These are phyloP conservation scores for Elymnias hypermnestra DNA, from an alignment of 1,140 invertebrate species.

Conservation along the genomic window DNA sequence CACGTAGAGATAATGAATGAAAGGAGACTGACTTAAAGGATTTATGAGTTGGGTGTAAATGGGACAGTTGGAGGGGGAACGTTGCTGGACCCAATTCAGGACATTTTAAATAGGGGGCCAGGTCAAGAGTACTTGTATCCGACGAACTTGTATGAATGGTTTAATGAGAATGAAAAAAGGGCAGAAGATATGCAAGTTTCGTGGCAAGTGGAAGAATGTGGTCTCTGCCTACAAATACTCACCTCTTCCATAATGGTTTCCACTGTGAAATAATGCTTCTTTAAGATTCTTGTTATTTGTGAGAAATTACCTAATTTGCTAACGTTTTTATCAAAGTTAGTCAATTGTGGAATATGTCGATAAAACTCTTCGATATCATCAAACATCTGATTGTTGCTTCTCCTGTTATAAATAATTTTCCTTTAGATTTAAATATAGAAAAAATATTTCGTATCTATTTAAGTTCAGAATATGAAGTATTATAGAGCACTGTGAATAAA, in stretches of 20 bases:
- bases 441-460: background rate
- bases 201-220: background rate
- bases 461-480: background rate
- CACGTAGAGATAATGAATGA: too few relatives aligned
- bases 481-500: too few relatives aligned
- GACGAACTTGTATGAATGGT: too few relatives aligned
- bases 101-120: too few relatives aligned
- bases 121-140: too few relatives aligned
- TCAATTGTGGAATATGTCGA: slow-evolving; percentile 21
- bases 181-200: too few relatives aligned
- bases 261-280: slow-evolving; percentile 46
- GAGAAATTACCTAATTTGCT: slow-evolving; percentile 20
- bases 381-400: slow-evolving; percentile 24
- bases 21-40: too few relatives aligned
- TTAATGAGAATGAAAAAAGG: too few relatives aligned
- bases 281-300: slow-evolving; percentile 38
- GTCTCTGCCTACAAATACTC: slow-evolving; percentile 4
- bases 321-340: slow-evolving; percentile 5
- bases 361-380: slow-evolving; percentile 37
- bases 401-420: slow-evolving; percentile 20
- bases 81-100: too few relatives aligned
- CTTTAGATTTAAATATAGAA: too few relatives aligned
- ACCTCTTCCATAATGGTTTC: slow-evolving; percentile 63
- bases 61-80: too few relatives aligned
- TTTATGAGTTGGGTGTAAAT: too few relatives aligned